phyloP scores from a whole-genome alignment of 2,888 invertebrate genomes.

The Caenorhabditis sp. region DNA sequence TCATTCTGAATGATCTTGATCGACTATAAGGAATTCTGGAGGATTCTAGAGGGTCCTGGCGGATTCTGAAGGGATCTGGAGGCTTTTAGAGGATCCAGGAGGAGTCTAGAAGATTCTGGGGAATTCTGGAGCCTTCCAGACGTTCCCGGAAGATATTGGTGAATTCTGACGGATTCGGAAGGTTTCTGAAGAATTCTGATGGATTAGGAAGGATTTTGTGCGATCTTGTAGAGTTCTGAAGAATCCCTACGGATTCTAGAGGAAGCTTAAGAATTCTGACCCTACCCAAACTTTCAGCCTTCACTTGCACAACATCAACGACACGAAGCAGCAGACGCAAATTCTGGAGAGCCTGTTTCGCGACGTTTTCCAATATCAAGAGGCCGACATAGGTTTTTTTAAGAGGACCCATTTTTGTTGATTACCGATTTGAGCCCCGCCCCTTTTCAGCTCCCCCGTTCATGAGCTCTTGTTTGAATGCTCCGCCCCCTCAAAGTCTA shows the following conservation, averaged over 20 bases:
- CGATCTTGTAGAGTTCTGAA: too few species aligned
- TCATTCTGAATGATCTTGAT: background rate
- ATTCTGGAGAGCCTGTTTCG: slow-evolving; percentile 52
- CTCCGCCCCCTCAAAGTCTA: background rate
- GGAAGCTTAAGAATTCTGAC: background rate
- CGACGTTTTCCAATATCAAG: slow-evolving; percentile 44
- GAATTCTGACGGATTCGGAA: too few species aligned
- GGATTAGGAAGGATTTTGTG: too few species aligned
- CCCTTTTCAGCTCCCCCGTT: background rate
- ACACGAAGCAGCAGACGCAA: background rate
- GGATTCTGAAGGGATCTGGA: background rate
- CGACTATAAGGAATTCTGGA: background rate
- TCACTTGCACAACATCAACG: slow-evolving; percentile 39
- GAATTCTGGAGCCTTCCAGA: too few species aligned
- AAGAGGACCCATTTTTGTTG: background rate
- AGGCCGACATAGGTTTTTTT: slow-evolving; percentile 57
- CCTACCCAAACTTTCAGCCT: slow-evolving; percentile 34
- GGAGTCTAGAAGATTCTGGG: too few species aligned
- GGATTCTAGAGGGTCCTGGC: background rate
- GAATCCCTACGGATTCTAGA: too few species aligned
- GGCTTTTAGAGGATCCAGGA: background rate
- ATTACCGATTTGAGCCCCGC: background rate
- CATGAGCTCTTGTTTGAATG: background rate
- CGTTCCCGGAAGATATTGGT: too few species aligned
- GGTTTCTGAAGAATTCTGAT: too few species aligned